Evolutionary conservation across 2,888 invertebrate species (phyloP), one percentile per base, ranked within the genome.

Genomic region (Julus scanicus): DNA sequence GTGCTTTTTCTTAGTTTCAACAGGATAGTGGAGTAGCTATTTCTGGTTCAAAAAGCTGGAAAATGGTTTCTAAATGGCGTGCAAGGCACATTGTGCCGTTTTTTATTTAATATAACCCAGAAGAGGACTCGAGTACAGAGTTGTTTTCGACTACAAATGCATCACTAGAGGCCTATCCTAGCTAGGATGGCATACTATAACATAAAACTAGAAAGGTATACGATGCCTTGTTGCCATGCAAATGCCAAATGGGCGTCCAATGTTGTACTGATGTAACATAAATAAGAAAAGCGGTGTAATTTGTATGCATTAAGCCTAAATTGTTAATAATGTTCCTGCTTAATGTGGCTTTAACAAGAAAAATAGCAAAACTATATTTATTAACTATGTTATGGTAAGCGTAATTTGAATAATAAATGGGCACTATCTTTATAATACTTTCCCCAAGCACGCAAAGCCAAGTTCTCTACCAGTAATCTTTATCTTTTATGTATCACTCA

Each of bases 371-470:
- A 20, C 63, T 20, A 20, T 20, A 20, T 63, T 63, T 63, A 63
- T 63, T 63, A 63, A 20, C 63, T 63, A 63, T 20, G 63, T 63
- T 63, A 63, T 63, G 63, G 20, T 63, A 63, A 63, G n/a, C 63
- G 63, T 63, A 63, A 20, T 63, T 63, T 63, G 15, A 63, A 63
- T 63, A 20, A 63, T 63, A 63, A 20, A 63, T 63, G n/a, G 4
- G 9, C 63, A 8, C 15, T 11, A 4, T 63, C 2, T 63, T 63
- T 63, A 63, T 9, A 20, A 63, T 20, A 63, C 20, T 63, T n/a
- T 11, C 11, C 5, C n/a, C 63, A 3, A 3, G 63, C 63, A 63
- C 63, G 63, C n/a, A 20, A 63, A 63, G n/a, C 9, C 63, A 2
- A 9, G 11, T 20, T 3, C 2, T 63, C 6, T 20, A 63, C 20